A percentile compares a stretch with the other conserved stretches of the same genome.
phyloP scores from a whole-genome alignment of 1,140 invertebrate species.

The Listronotus oregonensis region DNA sequence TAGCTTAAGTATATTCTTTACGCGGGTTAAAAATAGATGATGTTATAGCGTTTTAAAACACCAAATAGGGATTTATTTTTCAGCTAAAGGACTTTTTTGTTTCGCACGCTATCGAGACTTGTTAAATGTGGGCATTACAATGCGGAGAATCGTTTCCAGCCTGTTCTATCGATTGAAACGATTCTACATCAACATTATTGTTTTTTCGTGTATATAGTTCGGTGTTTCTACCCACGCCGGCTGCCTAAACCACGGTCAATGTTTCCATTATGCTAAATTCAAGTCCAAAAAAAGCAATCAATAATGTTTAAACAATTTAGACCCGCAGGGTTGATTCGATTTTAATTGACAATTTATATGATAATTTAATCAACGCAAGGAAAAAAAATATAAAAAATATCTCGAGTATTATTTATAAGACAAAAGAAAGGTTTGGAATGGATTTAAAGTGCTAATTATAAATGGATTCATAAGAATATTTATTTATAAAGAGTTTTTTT shows the following conservation, averaged over 20 bases:
- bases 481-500: too few species aligned
- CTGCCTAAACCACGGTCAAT: slow-evolving; percentile 22
- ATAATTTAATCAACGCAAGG: slow-evolving; percentile 6
- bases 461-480: too few species aligned
- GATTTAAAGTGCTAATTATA: too few species aligned
- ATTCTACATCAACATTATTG: slow-evolving; percentile 54
- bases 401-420: too few species aligned
- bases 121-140: slow-evolving; percentile 56
- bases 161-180: slow-evolving; percentile 49
- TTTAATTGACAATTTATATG: slow-evolving; percentile 33
- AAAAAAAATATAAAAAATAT: too few species aligned
- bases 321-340: slow-evolving; percentile 24
- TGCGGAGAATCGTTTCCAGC: slow-evolving; percentile 53
- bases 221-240: slow-evolving; percentile 46
- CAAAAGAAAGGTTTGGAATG: too few species aligned
- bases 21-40: slow-evolving; percentile 29
- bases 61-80: slow-evolving; percentile 53
- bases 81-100: slow-evolving; percentile 34
- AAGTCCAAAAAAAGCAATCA: slow-evolving; percentile 29
- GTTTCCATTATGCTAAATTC: slow-evolving; percentile 28
- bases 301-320: slow-evolving; percentile 34
- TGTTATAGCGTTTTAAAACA: slow-evolving; percentile 42
- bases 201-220: slow-evolving; percentile 52
- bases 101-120: slow-evolving; percentile 51
- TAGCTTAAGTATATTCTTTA: slow-evolving; percentile 16